Base-by-base conservation (phyloP, 2,113 vertebrate species). In the Entomyzon cyanotis region DNA sequence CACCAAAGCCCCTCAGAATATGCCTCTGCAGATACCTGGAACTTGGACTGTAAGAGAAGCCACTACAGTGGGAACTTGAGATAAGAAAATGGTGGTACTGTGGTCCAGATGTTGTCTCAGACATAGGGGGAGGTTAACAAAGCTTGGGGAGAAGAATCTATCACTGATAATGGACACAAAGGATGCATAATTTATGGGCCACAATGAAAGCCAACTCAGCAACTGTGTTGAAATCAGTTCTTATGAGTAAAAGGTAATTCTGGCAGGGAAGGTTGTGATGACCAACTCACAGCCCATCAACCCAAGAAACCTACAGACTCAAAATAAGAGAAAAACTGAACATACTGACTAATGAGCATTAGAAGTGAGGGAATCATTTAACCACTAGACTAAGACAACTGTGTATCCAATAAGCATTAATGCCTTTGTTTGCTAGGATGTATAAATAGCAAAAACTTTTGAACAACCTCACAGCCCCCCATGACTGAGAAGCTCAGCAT, bases 231-330 rank as follows among this genome's bases (percentile, higher is more conserved):
- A 62, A 83, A 47, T 62, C 55, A 41, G 5, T 21, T 62, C n/a
- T 0, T 0, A 3, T 27, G 11, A 13, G 8, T 35, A 47, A 55
- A 68, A 76, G 9, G 30, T 41, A 47, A 19, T 62, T 55, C 30
- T 30, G 7, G 4, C 20, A 62, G 9, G 16, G 11, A 24, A 47
- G 41, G 27, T 31, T 0, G 0, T 27, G 18, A 19, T 17, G 11
- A 30, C 4, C 2, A 4, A 19, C 47, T 31, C 30, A 23, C 14
- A 39, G 41, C 30, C 41, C 41, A 27, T 18, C 10, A 60, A 31
- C 8, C 3, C 14, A 62, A 62, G 47, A 76, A 60, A 83, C 2
- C 2, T 33, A 46, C 11, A n/a, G 9, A 53, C 11, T 27, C 20
- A 55, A 46, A 75, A 75, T 27, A 44, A 25, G 16, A 83, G 14